These are phyloP conservation scores for Dasyornis broadbenti DNA, from an alignment of 2,113 vertebrate species.

Conservation along the genomic window DNA sequence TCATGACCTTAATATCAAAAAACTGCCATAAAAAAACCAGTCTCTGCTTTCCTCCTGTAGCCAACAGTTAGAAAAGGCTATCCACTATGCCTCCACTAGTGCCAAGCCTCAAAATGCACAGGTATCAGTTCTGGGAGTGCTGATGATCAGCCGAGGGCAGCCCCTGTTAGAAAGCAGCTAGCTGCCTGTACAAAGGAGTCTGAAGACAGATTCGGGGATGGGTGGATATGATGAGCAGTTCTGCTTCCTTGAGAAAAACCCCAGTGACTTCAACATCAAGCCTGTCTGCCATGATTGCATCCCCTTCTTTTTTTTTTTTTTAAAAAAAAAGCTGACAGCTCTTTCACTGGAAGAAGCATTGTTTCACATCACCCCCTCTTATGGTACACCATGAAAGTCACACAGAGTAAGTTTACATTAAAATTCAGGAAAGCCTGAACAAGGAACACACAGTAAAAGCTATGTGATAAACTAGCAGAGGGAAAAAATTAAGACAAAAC, in stretches of 20 bases:
- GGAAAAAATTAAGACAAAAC: background rate
- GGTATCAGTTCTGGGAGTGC: rapidly evolving
- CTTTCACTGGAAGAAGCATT: background rate
- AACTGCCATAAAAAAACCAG: background rate
- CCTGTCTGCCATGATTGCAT: rapidly evolving
- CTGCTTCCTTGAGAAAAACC: background rate
- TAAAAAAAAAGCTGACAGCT: background rate
- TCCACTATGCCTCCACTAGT: background rate
- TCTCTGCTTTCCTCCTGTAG: background rate
- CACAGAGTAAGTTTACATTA: background rate
- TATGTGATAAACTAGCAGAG: background rate
- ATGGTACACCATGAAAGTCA: background rate
- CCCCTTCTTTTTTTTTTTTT: no score
- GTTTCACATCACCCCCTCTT: background rate
- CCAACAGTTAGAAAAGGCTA: background rate
- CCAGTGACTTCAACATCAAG: rapidly evolving
- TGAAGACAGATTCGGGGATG: background rate
- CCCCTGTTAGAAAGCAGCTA: background rate
- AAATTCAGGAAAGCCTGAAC: background rate
- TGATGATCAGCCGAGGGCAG: background rate
- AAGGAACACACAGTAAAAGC: background rate
- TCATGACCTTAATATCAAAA: background rate
- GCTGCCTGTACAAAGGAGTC: background rate
- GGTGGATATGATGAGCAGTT: background rate
- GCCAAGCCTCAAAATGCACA: background rate